These are phyloP conservation scores for Taeniopygia guttata DNA, from an alignment of 2,797 vertebrate genomes.

Conservation along the genomic window DNA sequence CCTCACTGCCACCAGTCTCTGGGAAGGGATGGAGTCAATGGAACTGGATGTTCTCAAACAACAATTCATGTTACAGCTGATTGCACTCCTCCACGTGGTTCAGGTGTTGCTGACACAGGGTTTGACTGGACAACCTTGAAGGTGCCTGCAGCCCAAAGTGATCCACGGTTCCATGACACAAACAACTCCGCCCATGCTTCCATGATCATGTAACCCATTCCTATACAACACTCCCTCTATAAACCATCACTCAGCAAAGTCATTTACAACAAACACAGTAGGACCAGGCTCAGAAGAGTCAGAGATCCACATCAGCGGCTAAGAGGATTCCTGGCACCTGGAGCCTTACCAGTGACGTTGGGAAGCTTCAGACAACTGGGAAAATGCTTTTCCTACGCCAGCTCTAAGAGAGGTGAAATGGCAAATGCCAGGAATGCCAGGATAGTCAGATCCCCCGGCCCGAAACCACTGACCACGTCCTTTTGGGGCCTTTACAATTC, in stretches of 20 bases:
- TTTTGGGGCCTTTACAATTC: neutral
- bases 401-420: too few relatives aligned
- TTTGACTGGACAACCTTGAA: neutral
- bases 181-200: neutral
- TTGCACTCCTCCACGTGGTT: too few relatives aligned
- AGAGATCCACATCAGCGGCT: accelerated
- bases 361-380: neutral
- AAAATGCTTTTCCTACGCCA: accelerated
- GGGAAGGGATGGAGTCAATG: neutral
- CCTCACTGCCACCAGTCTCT: neutral
- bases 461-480: neutral
- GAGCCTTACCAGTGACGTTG: neutral
- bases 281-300: neutral
- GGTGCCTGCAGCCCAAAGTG: neutral
- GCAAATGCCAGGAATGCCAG: accelerated
- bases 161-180: neutral
- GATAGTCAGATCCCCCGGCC: neutral
- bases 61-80: neutral
- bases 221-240: accelerated
- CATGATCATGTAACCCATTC: neutral
- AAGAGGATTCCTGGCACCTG: neutral
- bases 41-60: neutral
- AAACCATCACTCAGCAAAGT: neutral
- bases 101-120: accelerated
- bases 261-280: too few relatives aligned